Conservation (phyloP, 2,113 vertebrate genomes). For the Pachyramphus minor region DNA sequence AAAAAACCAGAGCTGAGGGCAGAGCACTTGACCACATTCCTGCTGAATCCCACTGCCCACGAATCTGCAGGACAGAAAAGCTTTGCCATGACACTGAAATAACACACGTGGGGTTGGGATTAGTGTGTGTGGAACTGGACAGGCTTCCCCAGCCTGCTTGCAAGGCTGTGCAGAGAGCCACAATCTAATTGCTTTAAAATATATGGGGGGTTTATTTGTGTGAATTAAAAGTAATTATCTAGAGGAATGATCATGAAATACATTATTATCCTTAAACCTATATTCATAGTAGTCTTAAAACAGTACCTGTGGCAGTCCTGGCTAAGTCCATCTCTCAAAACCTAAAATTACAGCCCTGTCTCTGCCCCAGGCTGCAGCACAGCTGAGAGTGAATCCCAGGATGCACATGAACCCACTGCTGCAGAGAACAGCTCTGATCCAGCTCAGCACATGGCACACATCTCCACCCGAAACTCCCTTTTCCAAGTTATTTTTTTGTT, state of each 20-base stretch:
- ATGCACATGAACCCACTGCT: background rate
- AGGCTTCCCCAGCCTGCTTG: background rate
- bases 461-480: background rate
- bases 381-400: background rate
- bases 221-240: background rate
- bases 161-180: background rate
- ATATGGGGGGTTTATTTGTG: background rate
- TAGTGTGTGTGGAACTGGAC: background rate
- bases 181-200: background rate
- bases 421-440: background rate
- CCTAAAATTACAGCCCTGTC: background rate
- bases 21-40: background rate
- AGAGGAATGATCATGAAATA: background rate
- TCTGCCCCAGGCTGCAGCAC: background rate
- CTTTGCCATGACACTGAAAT: background rate
- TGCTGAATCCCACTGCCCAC: accelerated
- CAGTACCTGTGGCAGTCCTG: background rate
- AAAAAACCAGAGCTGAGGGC: background rate
- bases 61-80: background rate
- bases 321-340: background rate
- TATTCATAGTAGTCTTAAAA: background rate
- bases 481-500: background rate
- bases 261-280: background rate
- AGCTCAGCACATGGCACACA: background rate
- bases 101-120: background rate